phyloP scores from a whole-genome alignment of 2,888 invertebrate species.

The Aricia artaxerxes region DNA sequence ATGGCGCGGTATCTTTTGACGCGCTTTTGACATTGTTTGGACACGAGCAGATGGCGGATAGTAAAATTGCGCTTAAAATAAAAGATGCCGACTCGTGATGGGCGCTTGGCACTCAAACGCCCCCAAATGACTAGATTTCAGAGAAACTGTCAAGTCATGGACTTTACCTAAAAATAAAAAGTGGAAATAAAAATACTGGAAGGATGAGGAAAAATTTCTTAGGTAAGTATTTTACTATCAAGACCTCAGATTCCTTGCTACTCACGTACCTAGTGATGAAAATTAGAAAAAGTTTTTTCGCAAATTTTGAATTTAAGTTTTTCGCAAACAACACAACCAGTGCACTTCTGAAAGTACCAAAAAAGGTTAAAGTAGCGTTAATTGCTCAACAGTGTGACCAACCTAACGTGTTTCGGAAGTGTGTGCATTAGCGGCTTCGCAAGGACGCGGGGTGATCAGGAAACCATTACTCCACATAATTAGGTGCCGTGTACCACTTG shows the following conservation, averaged over 20 bases:
- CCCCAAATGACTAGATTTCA: background rate
- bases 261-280: background rate
- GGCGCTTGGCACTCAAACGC: background rate
- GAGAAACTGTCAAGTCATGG: background rate
- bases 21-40: constrained; percentile 11
- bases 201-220: too few relatives aligned
- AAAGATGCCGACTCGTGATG: background rate
- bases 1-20: constrained; percentile 39
- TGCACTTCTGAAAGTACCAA: background rate
- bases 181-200: too few relatives aligned
- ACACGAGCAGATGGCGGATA: constrained; percentile 28
- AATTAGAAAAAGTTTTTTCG: too few relatives aligned
- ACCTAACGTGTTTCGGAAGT: constrained; percentile 34
- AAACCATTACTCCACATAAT: constrained; percentile 68
- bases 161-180: too few relatives aligned
- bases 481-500: constrained; percentile 68
- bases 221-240: too few relatives aligned
- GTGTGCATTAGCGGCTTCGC: constrained; percentile 42
- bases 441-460: constrained; percentile 59
- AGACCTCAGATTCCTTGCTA: too few relatives aligned
- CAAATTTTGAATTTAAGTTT: too few relatives aligned
- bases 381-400: constrained; percentile 34
- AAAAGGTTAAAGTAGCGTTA: constrained; percentile 30
- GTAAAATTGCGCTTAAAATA: constrained; percentile 14
- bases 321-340: background rate